Conservation (phyloP, 1,140 invertebrate species). For the Antheraea mylitta region DNA sequence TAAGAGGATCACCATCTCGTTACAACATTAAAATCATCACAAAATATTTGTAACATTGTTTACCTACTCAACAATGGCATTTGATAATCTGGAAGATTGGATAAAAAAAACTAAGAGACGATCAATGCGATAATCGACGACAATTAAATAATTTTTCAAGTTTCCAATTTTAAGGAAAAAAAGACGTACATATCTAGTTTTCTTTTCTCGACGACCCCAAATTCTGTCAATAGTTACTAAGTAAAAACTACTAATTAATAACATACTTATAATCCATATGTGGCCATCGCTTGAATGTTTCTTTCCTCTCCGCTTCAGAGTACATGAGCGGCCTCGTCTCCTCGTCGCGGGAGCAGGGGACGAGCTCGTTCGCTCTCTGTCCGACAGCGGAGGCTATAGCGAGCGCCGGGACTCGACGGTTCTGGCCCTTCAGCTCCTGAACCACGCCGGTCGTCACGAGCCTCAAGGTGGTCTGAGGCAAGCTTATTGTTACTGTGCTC, state of each 20-base stretch:
- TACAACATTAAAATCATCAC: no score
- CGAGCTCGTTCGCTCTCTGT: slow-evolving; percentile 90
- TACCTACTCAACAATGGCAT: no score
- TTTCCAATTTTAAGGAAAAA: no score
- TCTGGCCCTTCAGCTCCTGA: slow-evolving; percentile 89
- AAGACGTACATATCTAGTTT: no score
- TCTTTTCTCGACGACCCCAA: no score
- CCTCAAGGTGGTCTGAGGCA: slow-evolving; percentile 88
- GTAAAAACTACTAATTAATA: background rate
- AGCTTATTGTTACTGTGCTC: slow-evolving; percentile 91
- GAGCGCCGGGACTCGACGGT: slow-evolving; percentile 89
- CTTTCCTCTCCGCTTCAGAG: slow-evolving; percentile 92
- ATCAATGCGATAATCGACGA: no score
- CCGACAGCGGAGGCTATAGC: slow-evolving; percentile 93
- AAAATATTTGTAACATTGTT: no score
- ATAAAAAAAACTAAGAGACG: no score
- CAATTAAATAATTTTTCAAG: no score
- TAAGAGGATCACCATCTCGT: no score
- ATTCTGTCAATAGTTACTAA: no score
- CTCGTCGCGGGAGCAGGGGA: slow-evolving; percentile 77
- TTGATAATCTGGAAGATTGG: no score
- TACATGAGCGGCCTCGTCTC: slow-evolving; percentile 89
- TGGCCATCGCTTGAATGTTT: slow-evolving; percentile 96
- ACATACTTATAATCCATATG: slow-evolving; percentile 97
- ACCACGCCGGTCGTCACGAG: slow-evolving; percentile 89